Base-by-base conservation (phyloP, 1,140 invertebrate species). In the Centruroides vittatus region DNA sequence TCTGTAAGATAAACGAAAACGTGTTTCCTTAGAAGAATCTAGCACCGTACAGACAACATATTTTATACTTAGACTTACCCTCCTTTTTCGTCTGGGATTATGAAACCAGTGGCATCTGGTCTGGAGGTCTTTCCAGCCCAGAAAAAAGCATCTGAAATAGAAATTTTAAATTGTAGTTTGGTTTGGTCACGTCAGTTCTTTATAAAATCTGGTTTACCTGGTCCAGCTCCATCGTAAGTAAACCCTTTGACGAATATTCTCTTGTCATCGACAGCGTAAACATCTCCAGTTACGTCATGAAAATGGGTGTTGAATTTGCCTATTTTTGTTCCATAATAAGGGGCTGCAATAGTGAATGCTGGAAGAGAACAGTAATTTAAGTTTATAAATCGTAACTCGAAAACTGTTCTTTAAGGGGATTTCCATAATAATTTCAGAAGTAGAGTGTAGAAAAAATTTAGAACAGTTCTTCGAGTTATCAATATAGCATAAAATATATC, bases 191-290 rank as follows among this genome's bases (percentile, higher is more conserved):
- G 23, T 23, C 47, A 57, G 7, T 48, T 36, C 61, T 47, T 51
- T 48, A 23, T 23, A 23, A 23, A 23, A 23, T 23, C 23, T 23
- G 2, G 23, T 12, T 57, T 55, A 79, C 78, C 77, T 56, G 86
- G 86, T 13, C 83, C 86, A 7, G 81, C 86, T 47, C 89, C 89
- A 69, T 92, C 89, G 69, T 93, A 93, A 5, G 78, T 82, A 72
- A 94, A 93, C 48, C 82, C 84, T 69, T 86, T 85, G 61, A 93
- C 84, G 74, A 87, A 92, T 59, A 94, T 78, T 23, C 87, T 91
- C 65, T 80, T 84, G 68, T 93, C 89, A 69, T 93, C 89, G 3
- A 92, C 85, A 0, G 86, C 88, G 73, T 89, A 93, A 7, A 85
- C 86, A 2, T 79, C 80, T 3, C 89, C 89, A 49, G 76, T 75